Conservation (phyloP, 2,113 vertebrate species). For the Bolborhynchus lineola region DNA sequence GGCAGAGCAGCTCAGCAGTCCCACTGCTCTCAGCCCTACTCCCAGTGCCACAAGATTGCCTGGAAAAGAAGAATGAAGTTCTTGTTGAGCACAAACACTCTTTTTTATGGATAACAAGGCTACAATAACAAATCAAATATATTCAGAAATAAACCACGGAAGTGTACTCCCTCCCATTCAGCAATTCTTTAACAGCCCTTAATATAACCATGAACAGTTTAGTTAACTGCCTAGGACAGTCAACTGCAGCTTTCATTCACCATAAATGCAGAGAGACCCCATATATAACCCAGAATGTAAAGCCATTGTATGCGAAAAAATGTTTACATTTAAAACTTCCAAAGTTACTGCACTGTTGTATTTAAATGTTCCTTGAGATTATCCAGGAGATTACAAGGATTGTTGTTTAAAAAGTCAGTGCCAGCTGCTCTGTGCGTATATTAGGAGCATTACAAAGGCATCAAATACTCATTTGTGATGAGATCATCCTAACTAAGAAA, state of each 20-base stretch:
- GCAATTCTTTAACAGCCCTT: not conserved
- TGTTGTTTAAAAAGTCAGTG: constrained; percentile 1
- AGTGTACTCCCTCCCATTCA: not conserved
- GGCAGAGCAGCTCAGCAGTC: not conserved
- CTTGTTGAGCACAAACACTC: not conserved
- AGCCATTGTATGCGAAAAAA: not conserved
- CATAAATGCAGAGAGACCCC: not conserved
- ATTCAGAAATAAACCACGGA: not conserved
- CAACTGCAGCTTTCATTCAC: not conserved
- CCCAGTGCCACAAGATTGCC: not conserved
- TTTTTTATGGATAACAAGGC: not conserved
- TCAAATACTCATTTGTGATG: not conserved
- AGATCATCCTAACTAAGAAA: not conserved
- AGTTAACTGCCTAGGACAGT: not conserved
- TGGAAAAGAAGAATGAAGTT: not conserved
- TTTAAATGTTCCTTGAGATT: constrained; percentile 22
- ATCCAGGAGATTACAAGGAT: constrained; percentile 5
- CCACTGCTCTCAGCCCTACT: not conserved
- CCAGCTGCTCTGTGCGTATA: not conserved
- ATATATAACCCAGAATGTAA: not conserved
- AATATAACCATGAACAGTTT: not conserved
- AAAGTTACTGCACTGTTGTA: not conserved
- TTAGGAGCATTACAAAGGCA: constrained; percentile 14
- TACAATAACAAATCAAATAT: not conserved
- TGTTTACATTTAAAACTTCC: not conserved